Evolutionary conservation across 92 coral and sea anemone species (phyloP).

Genomic region (Actinostola sp.): DNA sequence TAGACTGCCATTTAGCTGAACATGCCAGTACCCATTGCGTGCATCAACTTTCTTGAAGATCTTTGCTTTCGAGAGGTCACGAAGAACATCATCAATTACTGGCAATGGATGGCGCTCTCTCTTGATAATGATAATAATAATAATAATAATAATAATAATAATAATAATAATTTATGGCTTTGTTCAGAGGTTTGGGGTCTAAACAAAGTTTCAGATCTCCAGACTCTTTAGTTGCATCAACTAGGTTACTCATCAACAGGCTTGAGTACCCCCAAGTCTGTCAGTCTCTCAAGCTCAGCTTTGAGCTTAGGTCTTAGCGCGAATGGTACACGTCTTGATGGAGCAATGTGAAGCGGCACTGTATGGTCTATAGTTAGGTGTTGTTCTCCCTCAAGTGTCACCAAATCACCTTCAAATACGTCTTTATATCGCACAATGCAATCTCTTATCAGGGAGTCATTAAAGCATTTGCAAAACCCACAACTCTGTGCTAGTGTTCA

Average conservation of each 20-base stretch:
- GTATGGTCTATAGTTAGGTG: constrained; percentile 33
- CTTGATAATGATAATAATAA: too few species aligned
- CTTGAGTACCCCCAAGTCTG: constrained; percentile 32
- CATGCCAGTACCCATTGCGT: constrained; percentile 51
- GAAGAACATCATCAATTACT: constrained; percentile 58
- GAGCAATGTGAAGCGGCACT: constrained; percentile 25
- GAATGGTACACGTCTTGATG: constrained; percentile 34
- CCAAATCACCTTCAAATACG: constrained; percentile 49
- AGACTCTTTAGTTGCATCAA: constrained; percentile 35
- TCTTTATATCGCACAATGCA: too few species aligned
- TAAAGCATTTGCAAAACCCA: too few species aligned
- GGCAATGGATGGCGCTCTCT: constrained; percentile 55
- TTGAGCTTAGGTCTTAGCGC: constrained; percentile 35
- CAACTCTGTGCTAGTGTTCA: too few species aligned
- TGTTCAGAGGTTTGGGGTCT: constrained; percentile 52
- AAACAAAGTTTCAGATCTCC: constrained; percentile 48
- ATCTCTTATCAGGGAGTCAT: too few species aligned
- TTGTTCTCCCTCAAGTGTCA: constrained; percentile 41
- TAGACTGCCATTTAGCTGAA: too few species aligned
- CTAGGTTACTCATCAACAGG: constrained; percentile 39
- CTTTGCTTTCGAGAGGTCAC: constrained; percentile 50
- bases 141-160: too few species aligned
- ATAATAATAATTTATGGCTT: too few species aligned
- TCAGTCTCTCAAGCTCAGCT: constrained; percentile 42
- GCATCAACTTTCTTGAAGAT: constrained; percentile 55